phyloP scores from a whole-genome alignment of 2,797 vertebrate genomes.

The Pantherophis alleghaniensis region DNA sequence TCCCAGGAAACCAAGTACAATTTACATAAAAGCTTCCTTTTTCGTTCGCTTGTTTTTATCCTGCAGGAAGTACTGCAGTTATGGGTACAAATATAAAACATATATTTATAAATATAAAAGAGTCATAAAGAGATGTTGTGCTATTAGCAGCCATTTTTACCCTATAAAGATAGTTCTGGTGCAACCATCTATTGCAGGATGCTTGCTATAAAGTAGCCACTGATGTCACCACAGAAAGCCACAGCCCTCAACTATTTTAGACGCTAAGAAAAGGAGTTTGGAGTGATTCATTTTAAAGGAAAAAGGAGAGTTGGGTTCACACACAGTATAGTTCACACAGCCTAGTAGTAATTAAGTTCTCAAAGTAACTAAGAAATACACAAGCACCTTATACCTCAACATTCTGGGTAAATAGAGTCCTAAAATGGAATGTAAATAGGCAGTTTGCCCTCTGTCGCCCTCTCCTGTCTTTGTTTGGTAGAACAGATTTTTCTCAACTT shows the following conservation, averaged over 20 bases:
- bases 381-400: not conserved
- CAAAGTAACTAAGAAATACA: not conserved
- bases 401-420: not conserved
- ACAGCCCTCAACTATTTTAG: not conserved
- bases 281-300: not conserved
- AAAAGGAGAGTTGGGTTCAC: not conserved
- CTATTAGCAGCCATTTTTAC: slow-evolving; percentile 6
- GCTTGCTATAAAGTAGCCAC: not conserved
- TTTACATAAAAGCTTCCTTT: not conserved
- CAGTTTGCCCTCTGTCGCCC: not conserved
- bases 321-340: not conserved
- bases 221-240: not conserved
- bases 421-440: not conserved
- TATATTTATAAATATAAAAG: not conserved
- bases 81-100: not conserved
- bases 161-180: not conserved
- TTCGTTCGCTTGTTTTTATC: not conserved
- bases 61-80: not conserved
- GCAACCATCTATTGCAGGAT: not conserved
- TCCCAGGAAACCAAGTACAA: not conserved
- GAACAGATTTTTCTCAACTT: not conserved
- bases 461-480: not conserved
- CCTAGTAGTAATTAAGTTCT: not conserved
- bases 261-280: not conserved
- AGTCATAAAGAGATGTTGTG: not conserved